These are phyloP conservation scores for Thripadectes ignobilis DNA, from an alignment of 2,797 vertebrate genomes.

Conservation along the genomic window DNA sequence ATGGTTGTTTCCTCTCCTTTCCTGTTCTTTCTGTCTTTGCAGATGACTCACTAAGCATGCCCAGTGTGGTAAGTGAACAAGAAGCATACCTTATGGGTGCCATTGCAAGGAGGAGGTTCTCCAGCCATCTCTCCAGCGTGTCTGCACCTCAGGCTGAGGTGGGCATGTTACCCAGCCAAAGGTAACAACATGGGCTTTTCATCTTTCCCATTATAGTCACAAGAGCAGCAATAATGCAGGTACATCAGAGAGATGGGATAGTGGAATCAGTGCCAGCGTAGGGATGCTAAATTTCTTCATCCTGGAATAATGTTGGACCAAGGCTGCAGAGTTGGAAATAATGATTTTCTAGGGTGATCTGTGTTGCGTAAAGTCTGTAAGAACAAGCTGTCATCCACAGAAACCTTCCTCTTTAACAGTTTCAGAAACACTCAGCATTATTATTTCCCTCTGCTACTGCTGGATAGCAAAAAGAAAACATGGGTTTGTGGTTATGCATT, in stretches of 20 bases:
- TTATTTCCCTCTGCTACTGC: not conserved
- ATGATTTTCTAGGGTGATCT: not conserved
- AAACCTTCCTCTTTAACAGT: not conserved
- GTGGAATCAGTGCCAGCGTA: not conserved
- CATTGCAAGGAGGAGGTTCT: constrained; percentile 91
- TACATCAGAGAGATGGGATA: not conserved
- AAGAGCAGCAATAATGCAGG: not conserved
- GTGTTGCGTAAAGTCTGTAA: fast-evolving
- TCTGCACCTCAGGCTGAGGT: constrained; percentile 85
- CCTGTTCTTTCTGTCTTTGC: not conserved
- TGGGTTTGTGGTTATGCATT: not conserved
- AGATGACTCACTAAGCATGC: constrained; percentile 98
- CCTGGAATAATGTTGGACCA: not conserved
- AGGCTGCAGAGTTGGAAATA: not conserved
- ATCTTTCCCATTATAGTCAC: constrained; percentile 1
- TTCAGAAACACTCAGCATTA: not conserved
- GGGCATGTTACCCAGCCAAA: constrained; percentile 97
- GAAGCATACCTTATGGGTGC: constrained; percentile 90
- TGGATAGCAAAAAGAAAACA: not conserved
- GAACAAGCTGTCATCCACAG: not conserved
- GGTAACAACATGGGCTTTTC: constrained; percentile 80
- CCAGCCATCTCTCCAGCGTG: constrained; percentile 91
- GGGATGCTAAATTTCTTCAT: not conserved
- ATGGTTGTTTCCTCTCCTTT: not conserved
- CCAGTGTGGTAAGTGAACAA: constrained; percentile 98